A percentile compares a stretch with the other conserved stretches of the same genome.
Evolutionary conservation across 2,113 vertebrate genomes (phyloP).

Genomic region (Alethe diademata): DNA sequence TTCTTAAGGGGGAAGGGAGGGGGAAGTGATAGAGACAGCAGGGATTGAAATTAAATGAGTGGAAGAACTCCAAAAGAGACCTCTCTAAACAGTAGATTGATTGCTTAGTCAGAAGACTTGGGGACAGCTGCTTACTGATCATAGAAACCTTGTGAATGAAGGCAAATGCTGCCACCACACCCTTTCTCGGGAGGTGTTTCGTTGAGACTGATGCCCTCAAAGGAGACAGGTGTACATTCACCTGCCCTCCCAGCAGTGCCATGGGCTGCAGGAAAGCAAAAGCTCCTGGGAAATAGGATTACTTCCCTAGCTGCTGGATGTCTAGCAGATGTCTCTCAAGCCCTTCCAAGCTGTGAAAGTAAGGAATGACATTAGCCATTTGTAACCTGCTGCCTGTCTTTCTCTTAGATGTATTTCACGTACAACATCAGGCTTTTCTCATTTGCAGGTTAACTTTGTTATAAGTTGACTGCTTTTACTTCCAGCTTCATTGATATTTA

Average conservation of each 20-base stretch:
- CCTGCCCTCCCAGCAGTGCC: not conserved
- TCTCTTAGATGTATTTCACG: not conserved
- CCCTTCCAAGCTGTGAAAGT: not conserved
- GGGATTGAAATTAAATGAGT: not conserved
- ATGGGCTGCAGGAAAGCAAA: not conserved
- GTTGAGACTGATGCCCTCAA: not conserved
- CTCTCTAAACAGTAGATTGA: not conserved
- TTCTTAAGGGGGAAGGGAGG: not conserved
- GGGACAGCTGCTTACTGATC: not conserved
- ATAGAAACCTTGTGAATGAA: not conserved
- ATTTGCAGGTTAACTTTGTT: slow-evolving; percentile 49
- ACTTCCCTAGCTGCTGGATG: not conserved
- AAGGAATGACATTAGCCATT: not conserved
- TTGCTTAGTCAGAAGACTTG: not conserved
- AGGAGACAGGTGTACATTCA: no score
- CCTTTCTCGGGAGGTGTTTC: not conserved
- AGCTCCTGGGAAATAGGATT: not conserved
- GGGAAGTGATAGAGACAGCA: not conserved
- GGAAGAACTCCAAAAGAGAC: not conserved
- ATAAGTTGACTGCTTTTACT: slow-evolving; percentile 46
- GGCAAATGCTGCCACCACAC: not conserved
- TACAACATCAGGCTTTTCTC: slow-evolving; percentile 39
- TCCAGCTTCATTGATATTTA: slow-evolving; percentile 4
- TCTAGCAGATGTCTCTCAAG: not conserved
- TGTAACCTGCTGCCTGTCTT: not conserved